Evolutionary conservation across 2,888 invertebrate genomes (phyloP).

Genomic region (Lycia hirtaria): DNA sequence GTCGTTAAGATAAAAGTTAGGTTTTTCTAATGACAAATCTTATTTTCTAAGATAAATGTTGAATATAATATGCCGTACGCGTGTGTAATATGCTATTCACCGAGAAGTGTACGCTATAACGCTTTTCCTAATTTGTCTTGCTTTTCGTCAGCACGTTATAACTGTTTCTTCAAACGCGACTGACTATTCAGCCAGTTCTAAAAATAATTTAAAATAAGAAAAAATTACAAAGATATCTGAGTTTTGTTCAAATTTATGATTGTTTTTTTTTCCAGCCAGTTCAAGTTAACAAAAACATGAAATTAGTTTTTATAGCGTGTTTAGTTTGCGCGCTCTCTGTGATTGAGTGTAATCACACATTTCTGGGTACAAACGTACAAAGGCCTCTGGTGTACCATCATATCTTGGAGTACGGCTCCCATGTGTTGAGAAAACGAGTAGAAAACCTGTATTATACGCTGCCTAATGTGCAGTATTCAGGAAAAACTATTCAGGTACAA

Average conservation of each 20-base stretch:
- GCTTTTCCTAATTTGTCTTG: neutral
- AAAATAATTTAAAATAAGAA: neutral
- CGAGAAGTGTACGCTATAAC: no score
- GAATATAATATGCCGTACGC: no score
- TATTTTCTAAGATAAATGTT: conserved; percentile 2
- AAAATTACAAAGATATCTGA: neutral
- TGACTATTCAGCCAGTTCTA: neutral
- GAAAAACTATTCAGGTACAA: conserved; percentile 60
- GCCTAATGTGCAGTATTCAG: conserved; percentile 43
- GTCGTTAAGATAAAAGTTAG: conserved; percentile 5
- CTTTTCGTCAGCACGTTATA: neutral
- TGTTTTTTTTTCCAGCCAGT: conserved; percentile 4
- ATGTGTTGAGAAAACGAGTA: conserved; percentile 60
- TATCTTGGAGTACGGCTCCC: conserved; percentile 47
- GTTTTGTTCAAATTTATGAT: neutral
- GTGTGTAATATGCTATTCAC: no score
- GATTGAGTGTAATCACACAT: conserved; percentile 61
- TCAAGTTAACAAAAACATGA: no score
- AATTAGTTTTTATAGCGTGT: conserved; percentile 40
- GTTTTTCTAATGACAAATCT: conserved; percentile 3
- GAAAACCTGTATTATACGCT: conserved; percentile 57
- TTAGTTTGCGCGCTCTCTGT: conserved; percentile 49
- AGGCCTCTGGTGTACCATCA: conserved; percentile 56
- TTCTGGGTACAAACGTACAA: conserved; percentile 62
- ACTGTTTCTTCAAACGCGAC: neutral